phyloP scores from a whole-genome alignment of 2,113 vertebrate species.

The Protomyctophum bolini region DNA sequence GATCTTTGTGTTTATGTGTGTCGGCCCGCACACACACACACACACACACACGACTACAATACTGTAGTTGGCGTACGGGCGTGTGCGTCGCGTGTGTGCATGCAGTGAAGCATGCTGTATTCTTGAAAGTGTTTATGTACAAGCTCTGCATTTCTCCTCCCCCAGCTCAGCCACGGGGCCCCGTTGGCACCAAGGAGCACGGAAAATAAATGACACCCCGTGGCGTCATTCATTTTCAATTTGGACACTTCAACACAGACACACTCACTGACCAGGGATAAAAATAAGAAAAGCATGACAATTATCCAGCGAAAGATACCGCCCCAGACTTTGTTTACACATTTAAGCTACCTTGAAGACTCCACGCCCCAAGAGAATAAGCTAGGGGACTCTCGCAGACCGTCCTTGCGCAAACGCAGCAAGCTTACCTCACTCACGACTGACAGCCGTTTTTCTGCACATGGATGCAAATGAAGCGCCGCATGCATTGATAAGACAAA shows the following conservation, averaged over 20 bases:
- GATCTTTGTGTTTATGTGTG: conserved; percentile 36
- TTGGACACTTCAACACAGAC: conserved; percentile 22
- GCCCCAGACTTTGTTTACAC: not conserved
- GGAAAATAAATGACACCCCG: conserved; percentile 46
- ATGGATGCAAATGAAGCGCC: conserved; percentile 51
- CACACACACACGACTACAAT: too few species aligned
- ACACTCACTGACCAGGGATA: not conserved
- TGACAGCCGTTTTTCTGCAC: conserved; percentile 15
- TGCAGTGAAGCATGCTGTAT: not conserved
- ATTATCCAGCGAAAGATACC: conserved; percentile 28
- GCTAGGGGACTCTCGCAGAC: conserved; percentile 9
- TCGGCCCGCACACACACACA: not conserved
- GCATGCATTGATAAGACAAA: conserved; percentile 36
- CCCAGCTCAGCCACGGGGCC: not conserved
- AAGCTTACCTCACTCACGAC: conserved; percentile 22
- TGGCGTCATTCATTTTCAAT: conserved; percentile 40
- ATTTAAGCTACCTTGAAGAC: conserved; percentile 26
- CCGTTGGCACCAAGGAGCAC: conserved; percentile 1
- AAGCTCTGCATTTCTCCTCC: conserved; percentile 18
- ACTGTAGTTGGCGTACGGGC: not conserved
- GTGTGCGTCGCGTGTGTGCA: not conserved
- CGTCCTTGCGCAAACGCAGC: conserved; percentile 8
- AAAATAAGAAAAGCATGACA: conserved; percentile 13
- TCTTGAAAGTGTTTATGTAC: conserved; percentile 18
- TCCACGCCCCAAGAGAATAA: not conserved